Evolutionary conservation across 2,797 vertebrate species (phyloP), one percentile per base, ranked within the genome.

Genomic region (Rhynchotus rufescens): DNA sequence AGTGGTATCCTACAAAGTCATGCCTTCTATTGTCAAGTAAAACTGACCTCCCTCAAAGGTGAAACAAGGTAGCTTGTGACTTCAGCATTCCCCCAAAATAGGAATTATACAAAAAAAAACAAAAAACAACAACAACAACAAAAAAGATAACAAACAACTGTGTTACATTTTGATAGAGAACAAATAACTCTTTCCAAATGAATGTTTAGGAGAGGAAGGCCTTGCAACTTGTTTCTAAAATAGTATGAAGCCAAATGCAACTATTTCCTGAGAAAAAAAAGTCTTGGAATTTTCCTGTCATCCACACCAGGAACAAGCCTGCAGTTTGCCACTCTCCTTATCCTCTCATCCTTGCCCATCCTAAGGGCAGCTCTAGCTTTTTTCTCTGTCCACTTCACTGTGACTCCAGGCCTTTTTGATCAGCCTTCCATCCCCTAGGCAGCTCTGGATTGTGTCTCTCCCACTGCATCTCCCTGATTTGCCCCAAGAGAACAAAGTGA

Each of bases 401-500:
- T 0, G 4, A 6, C 0, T 12, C 75, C 2, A 28, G 19, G 5
- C 47, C 6, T 34, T 56, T 68, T 5, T 3, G 32, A 23, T 15
- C 10, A 45, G 15, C 57, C 47, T 45, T 40, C 22, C 30, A 5
- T 9, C 4, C 11, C 54, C 47, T 42, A 40, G 23, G 14, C 26
- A 57, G 51, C 40, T 26, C 44, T 61, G 30, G 36, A 5, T 26
- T 42, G 34, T 4, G 1, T 0, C 12, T 3, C 54, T 16, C 28
- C 40, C 10, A 4, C 80, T 9, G 0, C 36, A 12, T 3, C 34
- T n/a, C 28, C 28, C 15, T 51, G 1, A 0, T 3, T 34, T 5
- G 21, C 19, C 30, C 62, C 15, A 3, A 0, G 34, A 8, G 16
- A 52, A 10, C 0, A 8, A 44, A 32, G n/a, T 0, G n/a, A n/a